phyloP scores from a whole-genome alignment of 2,888 invertebrate genomes.

The Habrosyne pyritoides region DNA sequence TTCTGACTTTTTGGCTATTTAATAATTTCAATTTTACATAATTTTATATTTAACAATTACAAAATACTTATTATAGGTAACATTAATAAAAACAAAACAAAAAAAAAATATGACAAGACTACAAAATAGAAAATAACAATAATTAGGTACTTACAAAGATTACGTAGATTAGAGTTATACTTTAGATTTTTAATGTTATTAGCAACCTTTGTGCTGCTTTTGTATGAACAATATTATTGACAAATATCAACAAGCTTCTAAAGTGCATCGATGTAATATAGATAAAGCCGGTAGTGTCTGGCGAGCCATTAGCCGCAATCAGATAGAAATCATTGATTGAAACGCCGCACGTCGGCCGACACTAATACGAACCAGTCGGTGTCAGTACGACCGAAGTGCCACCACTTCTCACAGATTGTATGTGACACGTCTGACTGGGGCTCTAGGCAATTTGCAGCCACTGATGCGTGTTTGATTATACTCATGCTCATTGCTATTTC shows the following conservation, averaged over 20 bases:
- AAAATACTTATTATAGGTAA: too few species aligned
- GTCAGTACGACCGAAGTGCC: slow-evolving; percentile 10
- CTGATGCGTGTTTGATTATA: slow-evolving; percentile 25
- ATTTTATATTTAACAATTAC: too few species aligned
- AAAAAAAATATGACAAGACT: too few species aligned
- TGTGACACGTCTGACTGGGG: slow-evolving; percentile 25
- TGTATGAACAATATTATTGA: neutral
- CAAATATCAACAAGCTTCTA: neutral
- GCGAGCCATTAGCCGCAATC: slow-evolving; percentile 13
- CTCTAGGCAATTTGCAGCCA: slow-evolving; percentile 25
- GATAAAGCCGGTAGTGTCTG: slow-evolving; percentile 15
- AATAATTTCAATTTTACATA: too few species aligned
- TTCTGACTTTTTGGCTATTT: too few species aligned
- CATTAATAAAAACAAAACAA: too few species aligned
- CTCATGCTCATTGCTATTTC: slow-evolving; percentile 30
- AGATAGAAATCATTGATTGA: slow-evolving; percentile 29
- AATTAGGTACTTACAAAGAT: too few species aligned
- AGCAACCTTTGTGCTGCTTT: too few species aligned
- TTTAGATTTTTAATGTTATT: too few species aligned
- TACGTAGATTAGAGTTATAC: too few species aligned
- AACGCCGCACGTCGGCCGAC: slow-evolving; percentile 10
- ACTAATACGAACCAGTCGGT: neutral
- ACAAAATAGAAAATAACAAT: too few species aligned
- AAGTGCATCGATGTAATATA: slow-evolving; percentile 17
- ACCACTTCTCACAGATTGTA: slow-evolving; percentile 25